phyloP scores from a whole-genome alignment of 2,888 invertebrate genomes.

The Apotomis turbidana region DNA sequence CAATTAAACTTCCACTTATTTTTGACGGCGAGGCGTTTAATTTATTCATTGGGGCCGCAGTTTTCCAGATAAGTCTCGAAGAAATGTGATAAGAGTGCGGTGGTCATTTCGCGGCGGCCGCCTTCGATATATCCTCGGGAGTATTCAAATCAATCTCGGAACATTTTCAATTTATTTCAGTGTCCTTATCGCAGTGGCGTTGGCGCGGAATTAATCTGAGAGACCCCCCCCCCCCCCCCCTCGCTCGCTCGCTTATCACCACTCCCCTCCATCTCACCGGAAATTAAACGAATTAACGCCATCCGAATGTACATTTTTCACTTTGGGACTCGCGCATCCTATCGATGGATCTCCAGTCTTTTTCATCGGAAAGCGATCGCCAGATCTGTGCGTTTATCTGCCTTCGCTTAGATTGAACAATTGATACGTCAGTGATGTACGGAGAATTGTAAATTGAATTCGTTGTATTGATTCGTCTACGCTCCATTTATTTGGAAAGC shows the following conservation, averaged over 20 bases:
- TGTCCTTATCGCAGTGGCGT: constrained; percentile 82
- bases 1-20: constrained; percentile 58
- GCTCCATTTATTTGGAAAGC: constrained; percentile 76
- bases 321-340: constrained; percentile 79
- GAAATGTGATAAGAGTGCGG: constrained; percentile 61
- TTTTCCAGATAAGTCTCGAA: constrained; percentile 58
- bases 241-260: constrained; percentile 45
- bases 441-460: constrained; percentile 81
- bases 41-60: constrained; percentile 66
- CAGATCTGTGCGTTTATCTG: constrained; percentile 80
- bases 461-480: constrained; percentile 76
- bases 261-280: constrained; percentile 73
- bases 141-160: constrained; percentile 84
- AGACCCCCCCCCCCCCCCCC: constrained; percentile 60
- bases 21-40: constrained; percentile 59
- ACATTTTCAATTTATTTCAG: constrained; percentile 85
- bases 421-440: constrained; percentile 82
- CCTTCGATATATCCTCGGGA: constrained; percentile 75
- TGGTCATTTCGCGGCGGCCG: constrained; percentile 65
- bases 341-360: constrained; percentile 80
- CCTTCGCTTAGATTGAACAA: constrained; percentile 80
- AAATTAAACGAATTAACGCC: constrained; percentile 85
- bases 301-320: constrained; percentile 85
- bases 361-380: constrained; percentile 77
- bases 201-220: constrained; percentile 82